phyloP scores from a whole-genome alignment of 2,888 invertebrate species.

The Heliconius sara region DNA sequence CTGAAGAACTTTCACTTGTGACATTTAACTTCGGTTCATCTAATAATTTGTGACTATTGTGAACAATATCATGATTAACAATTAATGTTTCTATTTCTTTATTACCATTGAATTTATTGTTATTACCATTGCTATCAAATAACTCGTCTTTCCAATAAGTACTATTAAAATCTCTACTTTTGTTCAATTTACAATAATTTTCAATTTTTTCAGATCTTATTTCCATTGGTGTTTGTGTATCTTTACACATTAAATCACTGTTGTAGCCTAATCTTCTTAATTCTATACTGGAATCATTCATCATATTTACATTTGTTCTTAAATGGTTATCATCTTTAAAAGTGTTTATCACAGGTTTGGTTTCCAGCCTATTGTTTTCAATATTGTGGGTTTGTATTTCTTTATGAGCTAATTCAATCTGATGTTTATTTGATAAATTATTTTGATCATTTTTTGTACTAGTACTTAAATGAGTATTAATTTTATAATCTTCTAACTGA shows the following conservation, averaged over 20 bases:
- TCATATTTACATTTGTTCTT: slow-evolving; percentile 73
- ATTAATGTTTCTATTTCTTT: slow-evolving; percentile 47
- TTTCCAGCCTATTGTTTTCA: slow-evolving; percentile 64
- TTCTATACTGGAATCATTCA: slow-evolving; percentile 62
- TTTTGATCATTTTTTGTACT: slow-evolving; percentile 69
- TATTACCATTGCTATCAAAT: slow-evolving; percentile 50
- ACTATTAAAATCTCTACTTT: slow-evolving; percentile 76
- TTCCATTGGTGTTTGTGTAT: slow-evolving; percentile 63
- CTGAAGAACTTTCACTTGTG: slow-evolving; percentile 65
- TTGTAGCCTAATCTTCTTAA: slow-evolving; percentile 70
- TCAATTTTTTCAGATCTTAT: slow-evolving; percentile 80
- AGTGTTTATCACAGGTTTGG: slow-evolving; percentile 77
- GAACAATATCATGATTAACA: slow-evolving; percentile 50
- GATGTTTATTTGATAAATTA: slow-evolving; percentile 57
- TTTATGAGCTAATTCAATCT: slow-evolving; percentile 62
- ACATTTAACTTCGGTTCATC: slow-evolving; percentile 54
- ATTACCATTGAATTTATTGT: slow-evolving; percentile 44
- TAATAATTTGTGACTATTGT: slow-evolving; percentile 45
- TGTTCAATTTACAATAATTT: slow-evolving; percentile 82
- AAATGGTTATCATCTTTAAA: slow-evolving; percentile 69
- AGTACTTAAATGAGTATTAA: slow-evolving; percentile 67
- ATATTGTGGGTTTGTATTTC: slow-evolving; percentile 66
- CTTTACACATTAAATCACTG: slow-evolving; percentile 62
- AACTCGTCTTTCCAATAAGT: slow-evolving; percentile 59
- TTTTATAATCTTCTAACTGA: slow-evolving; percentile 72